Base-by-base conservation (phyloP, 2,113 vertebrate genomes). In the Capra hircus region DNA sequence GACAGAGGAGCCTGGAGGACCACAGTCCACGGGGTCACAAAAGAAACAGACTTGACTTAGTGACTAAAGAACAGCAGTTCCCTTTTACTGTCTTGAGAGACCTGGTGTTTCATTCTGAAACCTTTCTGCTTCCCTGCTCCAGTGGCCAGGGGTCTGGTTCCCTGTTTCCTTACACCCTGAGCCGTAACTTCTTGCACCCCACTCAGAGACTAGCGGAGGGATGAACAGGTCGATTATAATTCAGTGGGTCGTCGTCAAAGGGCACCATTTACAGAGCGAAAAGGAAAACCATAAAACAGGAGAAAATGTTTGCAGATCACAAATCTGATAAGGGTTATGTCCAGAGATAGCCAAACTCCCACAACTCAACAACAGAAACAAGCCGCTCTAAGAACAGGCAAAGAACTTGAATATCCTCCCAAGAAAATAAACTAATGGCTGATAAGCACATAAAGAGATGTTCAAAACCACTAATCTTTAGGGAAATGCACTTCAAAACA, bases 81-180 rank as follows among this genome's bases (percentile, higher is more conserved):
- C 53, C 36, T 25, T 62, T 25, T 15, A 3, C 7, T 10, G 21
- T 23, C 57, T 52, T 10, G 0, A 52, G 62, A 84, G 43, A 43
- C 28, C 91, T 33, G 21, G 12, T 3, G 2, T 7, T 25, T 59
- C 45, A 5, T 9, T 23, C 13, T 50, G 52, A 85, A 19, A 8
- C 8, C 52, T 27, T 50, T 45, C 60, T 60, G 45, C 40, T 6
- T 50, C 16, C 40, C 21, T 13, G 5, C 16, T 25, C 30, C 14
- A 2, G 0, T 0, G 50, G 53, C 33, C 5, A 21, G 30, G 7
- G 52, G 11, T 7, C 3, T 0, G 8, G 50, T 62, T 8, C n/a
- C 5, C 55, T 6, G 25, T 25, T 30, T 1, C 3, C 3, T 78
- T 33, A 11, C 5, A 4, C 27, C 15, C 12, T 3, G 4, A 4